Percentiles rank a stretch among this genome's conserved stretches.
These are phyloP conservation scores for Caenorhabditis inopinata DNA, from an alignment of 1,140 invertebrate genomes.

Conservation along the genomic window DNA sequence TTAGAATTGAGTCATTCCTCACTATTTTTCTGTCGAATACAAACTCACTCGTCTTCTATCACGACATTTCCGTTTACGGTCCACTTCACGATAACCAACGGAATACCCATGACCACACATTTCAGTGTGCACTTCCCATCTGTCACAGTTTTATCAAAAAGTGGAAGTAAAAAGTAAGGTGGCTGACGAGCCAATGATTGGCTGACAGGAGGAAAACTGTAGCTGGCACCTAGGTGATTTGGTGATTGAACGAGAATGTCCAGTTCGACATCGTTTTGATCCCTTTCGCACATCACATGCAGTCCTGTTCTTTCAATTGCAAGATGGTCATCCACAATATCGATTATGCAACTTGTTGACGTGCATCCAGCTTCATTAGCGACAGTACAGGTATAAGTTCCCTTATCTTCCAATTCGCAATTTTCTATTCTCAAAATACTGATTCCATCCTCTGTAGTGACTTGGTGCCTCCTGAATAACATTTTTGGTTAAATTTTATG, in stretches of 20 bases:
- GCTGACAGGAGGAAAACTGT: background rate
- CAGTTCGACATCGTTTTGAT: conserved; percentile 41
- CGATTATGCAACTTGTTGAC: conserved; percentile 38
- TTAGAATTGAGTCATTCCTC: too few relatives aligned
- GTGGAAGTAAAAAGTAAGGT: conserved; percentile 31
- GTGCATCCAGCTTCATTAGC: conserved; percentile 44
- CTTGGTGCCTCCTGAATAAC: conserved; percentile 47
- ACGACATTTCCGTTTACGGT: conserved; percentile 29
- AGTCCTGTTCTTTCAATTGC: conserved; percentile 33
- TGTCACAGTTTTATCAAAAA: conserved; percentile 10
- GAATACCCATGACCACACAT: conserved; percentile 46
- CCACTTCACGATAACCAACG: conserved; percentile 41
- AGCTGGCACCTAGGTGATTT: background rate
- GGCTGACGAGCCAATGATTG: background rate
- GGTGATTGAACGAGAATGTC: conserved; percentile 42
- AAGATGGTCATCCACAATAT: conserved; percentile 45
- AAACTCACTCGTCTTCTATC: conserved; percentile 22
- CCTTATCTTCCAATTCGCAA: conserved; percentile 28
- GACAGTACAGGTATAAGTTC: conserved; percentile 38
- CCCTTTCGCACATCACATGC: conserved; percentile 43
- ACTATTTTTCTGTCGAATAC: background rate
- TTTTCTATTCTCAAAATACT: conserved; percentile 42
- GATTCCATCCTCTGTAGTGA: conserved; percentile 45
- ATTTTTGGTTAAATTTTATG: too few relatives aligned
- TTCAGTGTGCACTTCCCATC: conserved; percentile 37